phyloP scores from a whole-genome alignment of 2,113 vertebrate species.

The Channa argus region DNA sequence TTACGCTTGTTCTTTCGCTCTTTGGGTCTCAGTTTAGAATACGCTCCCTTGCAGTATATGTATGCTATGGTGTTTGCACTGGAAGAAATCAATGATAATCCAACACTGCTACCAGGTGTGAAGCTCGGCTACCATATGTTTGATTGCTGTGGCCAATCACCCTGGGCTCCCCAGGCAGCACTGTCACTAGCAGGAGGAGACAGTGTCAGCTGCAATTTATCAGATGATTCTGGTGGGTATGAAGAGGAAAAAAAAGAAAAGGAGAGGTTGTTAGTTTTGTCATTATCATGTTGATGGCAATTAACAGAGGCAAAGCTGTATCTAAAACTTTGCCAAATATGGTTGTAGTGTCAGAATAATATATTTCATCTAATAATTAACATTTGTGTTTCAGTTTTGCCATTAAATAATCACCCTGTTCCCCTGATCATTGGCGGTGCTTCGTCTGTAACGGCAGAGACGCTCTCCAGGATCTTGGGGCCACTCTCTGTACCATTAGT shows the following conservation, averaged over 20 bases:
- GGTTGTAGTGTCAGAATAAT: too few relatives aligned
- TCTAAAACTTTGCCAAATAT: too few relatives aligned
- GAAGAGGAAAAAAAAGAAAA: neutral
- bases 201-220: conserved; percentile 57
- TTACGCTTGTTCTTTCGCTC: neutral
- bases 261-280: too few relatives aligned
- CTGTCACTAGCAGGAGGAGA: conserved; percentile 76
- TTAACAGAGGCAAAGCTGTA: too few relatives aligned
- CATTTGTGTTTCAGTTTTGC: neutral
- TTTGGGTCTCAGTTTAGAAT: conserved; percentile 68
- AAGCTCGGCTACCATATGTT: conserved; percentile 77
- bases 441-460: too few relatives aligned
- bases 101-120: conserved; percentile 77
- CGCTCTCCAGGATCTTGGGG: too few relatives aligned
- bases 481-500: too few relatives aligned
- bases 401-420: conserved; percentile 49
- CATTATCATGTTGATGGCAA: too few relatives aligned
- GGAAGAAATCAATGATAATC: conserved; percentile 82
- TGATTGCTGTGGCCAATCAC: conserved; percentile 75
- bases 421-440: conserved; percentile 77
- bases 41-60: conserved; percentile 71
- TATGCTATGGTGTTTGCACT: conserved; percentile 82
- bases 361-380: too few relatives aligned
- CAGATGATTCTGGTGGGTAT: conserved; percentile 1
- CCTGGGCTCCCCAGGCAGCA: conserved; percentile 63